Base-by-base conservation (phyloP, 2,888 invertebrate species). In the Dicranocentrus wangi region DNA sequence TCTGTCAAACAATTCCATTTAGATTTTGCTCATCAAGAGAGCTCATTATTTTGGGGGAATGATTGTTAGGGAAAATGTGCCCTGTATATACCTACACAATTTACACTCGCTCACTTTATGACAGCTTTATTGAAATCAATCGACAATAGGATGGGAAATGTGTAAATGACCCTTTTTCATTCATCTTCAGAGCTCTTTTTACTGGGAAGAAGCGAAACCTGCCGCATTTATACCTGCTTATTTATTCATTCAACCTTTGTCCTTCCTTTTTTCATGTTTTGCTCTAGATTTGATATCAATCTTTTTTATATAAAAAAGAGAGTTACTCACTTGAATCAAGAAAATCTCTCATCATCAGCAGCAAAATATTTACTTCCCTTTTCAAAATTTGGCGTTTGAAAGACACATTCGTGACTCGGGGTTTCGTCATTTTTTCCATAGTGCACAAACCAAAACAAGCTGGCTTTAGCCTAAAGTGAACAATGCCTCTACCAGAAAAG, bases 371-470 rank as follows among this genome's bases (percentile, higher is more conserved):
- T 43, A 66, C 55, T 65, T 75, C 69, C 61, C 68, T 77, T 77
- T 69, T 77, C 68, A 77, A 75, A 68, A 61, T 77, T 77, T 77
- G 76, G 69, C 76, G 28, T 27, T 60, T 77, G 76, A 77, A 60
- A 68, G 76, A 77, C 68, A 60, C 39, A 28, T 68, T 77, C 76
- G 76, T 77, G 76, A 77, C 76, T 77, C 60, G 21, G 51, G 76
- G 27, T 69, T 77, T 69, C 69, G 47, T 77, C 43, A 58, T 15
- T 43, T 75, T 15, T 43, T 75, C 15, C 27, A 28, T 27, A 55
- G n/a, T 3, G 47, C 47, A 47, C 47, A 27, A 60, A n/a, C 1
- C 27, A 10, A 1, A 60, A 27, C 28, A 32, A 28, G 15, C 7
- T 47, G 2, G 2, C 2, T 10, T 47, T 47, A 47, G n/a, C 7